phyloP scores from a whole-genome alignment of 2,113 vertebrate species.

The Tringa solitaria region DNA sequence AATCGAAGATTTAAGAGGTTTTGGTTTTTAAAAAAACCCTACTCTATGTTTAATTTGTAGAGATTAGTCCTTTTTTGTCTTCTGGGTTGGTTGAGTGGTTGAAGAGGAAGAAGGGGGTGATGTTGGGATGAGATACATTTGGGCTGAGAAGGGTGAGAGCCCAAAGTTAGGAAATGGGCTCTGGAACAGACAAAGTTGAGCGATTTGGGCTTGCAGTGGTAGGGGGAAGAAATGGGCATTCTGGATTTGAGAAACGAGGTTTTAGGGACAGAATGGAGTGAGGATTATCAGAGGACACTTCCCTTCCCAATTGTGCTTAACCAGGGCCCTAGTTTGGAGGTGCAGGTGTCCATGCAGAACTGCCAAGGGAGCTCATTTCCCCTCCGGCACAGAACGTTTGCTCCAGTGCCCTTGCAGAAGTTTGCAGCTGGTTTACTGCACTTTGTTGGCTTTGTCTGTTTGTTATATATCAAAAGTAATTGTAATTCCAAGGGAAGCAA shows the following conservation, averaged over 20 bases:
- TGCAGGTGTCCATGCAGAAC: neutral
- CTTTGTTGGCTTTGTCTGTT: neutral
- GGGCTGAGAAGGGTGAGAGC: neutral
- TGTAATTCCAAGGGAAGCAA: neutral
- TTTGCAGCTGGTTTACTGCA: neutral
- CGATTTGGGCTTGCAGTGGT: neutral
- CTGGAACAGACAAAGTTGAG: neutral
- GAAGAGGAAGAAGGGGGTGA: neutral
- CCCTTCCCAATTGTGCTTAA: fast-evolving
- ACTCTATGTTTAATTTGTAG: neutral
- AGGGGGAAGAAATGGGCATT: neutral
- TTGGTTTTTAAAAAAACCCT: neutral
- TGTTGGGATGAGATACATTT: neutral
- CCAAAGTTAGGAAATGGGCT: neutral
- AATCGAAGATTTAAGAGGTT: neutral
- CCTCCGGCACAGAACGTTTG: neutral
- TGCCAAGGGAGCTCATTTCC: neutral
- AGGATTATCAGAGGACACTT: neutral
- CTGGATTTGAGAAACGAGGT: neutral
- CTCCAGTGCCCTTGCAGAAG: neutral
- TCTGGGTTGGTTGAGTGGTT: neutral
- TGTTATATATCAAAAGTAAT: neutral
- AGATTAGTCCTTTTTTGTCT: neutral
- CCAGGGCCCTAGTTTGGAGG: neutral
- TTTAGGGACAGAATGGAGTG: neutral